A percentile compares a stretch with the other conserved stretches of the same genome.
phyloP scores from a whole-genome alignment of 2,113 vertebrate species.

The Clarias batrachus region DNA sequence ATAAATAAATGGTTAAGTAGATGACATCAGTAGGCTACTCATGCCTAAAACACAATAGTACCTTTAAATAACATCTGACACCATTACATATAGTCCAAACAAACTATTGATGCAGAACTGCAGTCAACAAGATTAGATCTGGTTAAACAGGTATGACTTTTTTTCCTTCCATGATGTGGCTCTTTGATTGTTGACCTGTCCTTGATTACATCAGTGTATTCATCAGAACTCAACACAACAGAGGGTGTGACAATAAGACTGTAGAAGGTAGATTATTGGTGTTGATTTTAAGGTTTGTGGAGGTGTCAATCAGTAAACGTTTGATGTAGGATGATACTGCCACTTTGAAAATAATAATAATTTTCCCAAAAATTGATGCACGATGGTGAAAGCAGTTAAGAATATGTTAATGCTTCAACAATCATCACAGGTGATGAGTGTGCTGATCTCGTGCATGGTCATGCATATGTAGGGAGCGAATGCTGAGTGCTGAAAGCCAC shows the following conservation, averaged over 20 bases:
- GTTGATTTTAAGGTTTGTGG: background rate
- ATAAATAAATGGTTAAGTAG: background rate
- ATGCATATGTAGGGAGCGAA: background rate
- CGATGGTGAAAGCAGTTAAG: background rate
- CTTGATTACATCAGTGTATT: background rate
- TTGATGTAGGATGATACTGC: background rate
- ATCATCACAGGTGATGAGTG: background rate
- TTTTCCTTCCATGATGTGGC: background rate
- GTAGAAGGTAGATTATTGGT: background rate
- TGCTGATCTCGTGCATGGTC: background rate
- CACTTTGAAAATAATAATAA: background rate
- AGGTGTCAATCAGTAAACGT: background rate
- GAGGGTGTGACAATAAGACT: background rate
- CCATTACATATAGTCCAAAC: background rate
- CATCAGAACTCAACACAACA: background rate
- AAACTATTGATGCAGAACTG: background rate
- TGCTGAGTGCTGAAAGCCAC: background rate
- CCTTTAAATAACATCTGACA: background rate
- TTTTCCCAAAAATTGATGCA: background rate
- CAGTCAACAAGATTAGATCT: background rate
- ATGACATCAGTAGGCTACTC: background rate
- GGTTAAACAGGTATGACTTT: background rate
- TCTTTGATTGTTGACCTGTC: background rate
- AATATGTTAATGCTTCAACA: background rate
- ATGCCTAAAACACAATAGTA: background rate